These are phyloP conservation scores for Littorina saxatilis DNA, from an alignment of 1,140 invertebrate genomes.

Conservation along the genomic window DNA sequence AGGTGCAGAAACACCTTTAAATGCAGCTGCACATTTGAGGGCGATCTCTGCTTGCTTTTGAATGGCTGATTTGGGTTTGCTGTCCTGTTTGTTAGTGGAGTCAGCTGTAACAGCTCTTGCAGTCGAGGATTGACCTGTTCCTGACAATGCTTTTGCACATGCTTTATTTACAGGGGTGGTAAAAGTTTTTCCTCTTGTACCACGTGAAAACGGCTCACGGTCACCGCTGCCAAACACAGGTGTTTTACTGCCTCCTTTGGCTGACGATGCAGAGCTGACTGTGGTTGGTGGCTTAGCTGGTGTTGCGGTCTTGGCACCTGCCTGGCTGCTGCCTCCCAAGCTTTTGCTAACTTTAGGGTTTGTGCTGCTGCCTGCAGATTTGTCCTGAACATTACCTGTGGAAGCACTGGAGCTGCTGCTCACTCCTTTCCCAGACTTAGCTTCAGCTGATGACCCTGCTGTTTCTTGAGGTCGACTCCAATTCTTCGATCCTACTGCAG, in stretches of 20 bases:
- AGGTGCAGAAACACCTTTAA: background rate
- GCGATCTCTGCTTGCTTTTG: constrained; percentile 17
- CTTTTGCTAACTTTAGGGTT: background rate
- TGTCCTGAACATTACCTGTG: background rate
- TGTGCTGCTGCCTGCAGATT: background rate
- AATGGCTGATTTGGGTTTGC: constrained; percentile 8
- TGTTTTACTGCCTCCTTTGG: background rate
- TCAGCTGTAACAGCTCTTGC: background rate
- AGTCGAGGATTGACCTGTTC: background rate
- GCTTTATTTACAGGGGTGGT: background rate
- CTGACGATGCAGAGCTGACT: background rate
- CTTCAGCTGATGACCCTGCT: background rate
- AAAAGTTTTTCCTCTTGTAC: background rate
- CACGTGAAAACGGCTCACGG: background rate
- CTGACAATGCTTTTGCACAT: background rate
- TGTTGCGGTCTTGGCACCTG: background rate
- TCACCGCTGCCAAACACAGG: constrained; percentile 24
- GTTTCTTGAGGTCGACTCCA: constrained; percentile 16
- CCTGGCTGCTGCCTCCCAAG: background rate
- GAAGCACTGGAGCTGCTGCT: background rate
- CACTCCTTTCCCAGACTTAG: background rate
- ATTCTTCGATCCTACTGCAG: background rate
- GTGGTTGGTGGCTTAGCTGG: background rate
- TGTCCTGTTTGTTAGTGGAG: background rate
- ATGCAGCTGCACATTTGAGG: background rate